These are phyloP conservation scores for Epizoanthus stellaris DNA, from an alignment of 92 coral and sea anemone genomes.

Conservation along the genomic window DNA sequence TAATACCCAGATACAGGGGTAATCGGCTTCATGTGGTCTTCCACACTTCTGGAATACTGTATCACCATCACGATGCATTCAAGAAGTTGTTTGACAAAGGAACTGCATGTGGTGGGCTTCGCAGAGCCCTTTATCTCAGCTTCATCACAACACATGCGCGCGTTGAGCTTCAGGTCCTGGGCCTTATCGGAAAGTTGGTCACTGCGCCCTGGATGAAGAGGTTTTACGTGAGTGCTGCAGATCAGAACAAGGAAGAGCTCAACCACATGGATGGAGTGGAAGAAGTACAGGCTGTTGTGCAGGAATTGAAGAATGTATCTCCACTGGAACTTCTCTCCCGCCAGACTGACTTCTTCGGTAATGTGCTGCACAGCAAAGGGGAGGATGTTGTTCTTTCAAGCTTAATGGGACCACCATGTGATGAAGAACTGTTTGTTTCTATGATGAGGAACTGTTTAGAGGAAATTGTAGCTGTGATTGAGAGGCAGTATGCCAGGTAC, in stretches of 20 bases:
- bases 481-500: not conserved
- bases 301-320: not conserved
- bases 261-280: not conserved
- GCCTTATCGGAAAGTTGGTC: not conserved
- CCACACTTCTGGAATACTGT: slow-evolving; percentile 8
- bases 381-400: not conserved
- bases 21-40: not conserved
- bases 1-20: slow-evolving; percentile 9
- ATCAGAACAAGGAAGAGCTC: not conserved
- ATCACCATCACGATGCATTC: not conserved
- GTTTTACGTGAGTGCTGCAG: not conserved
- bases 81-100: slow-evolving; percentile 5
- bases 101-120: not conserved
- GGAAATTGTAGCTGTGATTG: not conserved
- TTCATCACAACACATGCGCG: not conserved
- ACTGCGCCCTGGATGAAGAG: slow-evolving; percentile 19
- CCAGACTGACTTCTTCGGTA: not conserved
- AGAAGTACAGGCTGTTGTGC: slow-evolving; percentile 2
- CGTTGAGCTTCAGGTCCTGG: slow-evolving; percentile 20
- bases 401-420: not conserved
- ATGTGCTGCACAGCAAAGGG: not conserved
- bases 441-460: not conserved
- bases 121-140: not conserved
- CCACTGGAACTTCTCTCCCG: slow-evolving; percentile 6
- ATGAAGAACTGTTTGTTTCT: not conserved